Conservation (phyloP, 2,113 vertebrate genomes). For the Nansenia antarctica region DNA sequence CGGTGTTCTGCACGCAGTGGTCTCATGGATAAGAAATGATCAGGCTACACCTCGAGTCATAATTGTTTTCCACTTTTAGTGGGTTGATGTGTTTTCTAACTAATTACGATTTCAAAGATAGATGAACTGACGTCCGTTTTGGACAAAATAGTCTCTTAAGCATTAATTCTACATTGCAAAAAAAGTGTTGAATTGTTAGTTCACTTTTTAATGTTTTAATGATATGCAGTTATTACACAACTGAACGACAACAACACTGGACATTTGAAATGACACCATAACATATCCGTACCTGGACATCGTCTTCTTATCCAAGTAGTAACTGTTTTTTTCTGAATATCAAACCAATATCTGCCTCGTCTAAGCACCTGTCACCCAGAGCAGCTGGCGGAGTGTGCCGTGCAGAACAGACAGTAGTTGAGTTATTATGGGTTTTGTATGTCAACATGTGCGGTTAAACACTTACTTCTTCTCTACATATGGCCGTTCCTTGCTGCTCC, state of each 20-base stretch:
- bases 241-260: background rate
- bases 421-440: conserved; percentile 8
- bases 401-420: background rate
- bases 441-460: conserved; percentile 8
- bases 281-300: background rate
- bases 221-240: background rate
- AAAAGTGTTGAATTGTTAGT: too few relatives aligned
- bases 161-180: too few relatives aligned
- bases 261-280: background rate
- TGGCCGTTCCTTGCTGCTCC: conserved; percentile 50
- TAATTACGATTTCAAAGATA: too few relatives aligned
- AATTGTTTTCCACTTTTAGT: too few relatives aligned
- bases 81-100: too few relatives aligned
- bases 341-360: background rate
- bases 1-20: too few relatives aligned
- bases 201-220: too few relatives aligned
- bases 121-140: too few relatives aligned
- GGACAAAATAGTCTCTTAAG: too few relatives aligned
- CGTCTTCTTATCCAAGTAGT: conserved; percentile 2
- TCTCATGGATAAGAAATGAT: too few relatives aligned
- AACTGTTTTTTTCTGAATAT: background rate
- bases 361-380: background rate
- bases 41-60: too few relatives aligned
- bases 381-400: background rate
- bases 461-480: conserved; percentile 77